Conservation (phyloP, 2,797 vertebrate species). For the Schizothorax lantsangensis region DNA sequence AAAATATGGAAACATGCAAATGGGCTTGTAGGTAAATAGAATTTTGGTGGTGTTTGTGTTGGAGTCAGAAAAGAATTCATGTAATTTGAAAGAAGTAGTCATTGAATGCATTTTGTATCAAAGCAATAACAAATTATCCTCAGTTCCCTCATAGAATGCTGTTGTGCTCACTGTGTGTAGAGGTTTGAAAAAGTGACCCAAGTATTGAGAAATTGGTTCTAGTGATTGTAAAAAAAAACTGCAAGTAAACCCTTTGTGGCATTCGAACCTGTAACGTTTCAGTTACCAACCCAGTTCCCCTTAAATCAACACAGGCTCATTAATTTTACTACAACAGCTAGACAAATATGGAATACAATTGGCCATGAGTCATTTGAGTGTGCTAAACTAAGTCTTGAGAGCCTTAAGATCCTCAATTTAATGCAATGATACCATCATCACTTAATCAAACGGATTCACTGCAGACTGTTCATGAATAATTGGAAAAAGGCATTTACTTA, state of each 20-base stretch:
- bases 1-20: too few species aligned
- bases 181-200: too few species aligned
- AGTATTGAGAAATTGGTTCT: background rate
- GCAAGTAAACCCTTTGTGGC: background rate
- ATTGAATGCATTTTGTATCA: too few species aligned
- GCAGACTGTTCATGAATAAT: constrained; percentile 74
- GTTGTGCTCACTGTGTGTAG: too few species aligned
- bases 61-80: too few species aligned
- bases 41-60: too few species aligned
- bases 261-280: background rate
- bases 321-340: background rate
- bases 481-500: constrained; percentile 75
- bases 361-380: background rate
- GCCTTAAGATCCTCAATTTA: background rate
- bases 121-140: too few species aligned
- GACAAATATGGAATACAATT: background rate
- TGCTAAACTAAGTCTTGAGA: background rate
- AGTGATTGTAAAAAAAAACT: background rate
- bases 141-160: too few species aligned
- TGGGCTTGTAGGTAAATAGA: too few species aligned
- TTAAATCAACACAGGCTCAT: constrained; percentile 2
- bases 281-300: background rate
- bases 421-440: constrained; percentile 65
- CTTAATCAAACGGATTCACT: constrained; percentile 58
- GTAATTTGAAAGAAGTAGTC: too few species aligned